phyloP scores from a whole-genome alignment of 1,140 invertebrate species.

The Bombyx mandarina region DNA sequence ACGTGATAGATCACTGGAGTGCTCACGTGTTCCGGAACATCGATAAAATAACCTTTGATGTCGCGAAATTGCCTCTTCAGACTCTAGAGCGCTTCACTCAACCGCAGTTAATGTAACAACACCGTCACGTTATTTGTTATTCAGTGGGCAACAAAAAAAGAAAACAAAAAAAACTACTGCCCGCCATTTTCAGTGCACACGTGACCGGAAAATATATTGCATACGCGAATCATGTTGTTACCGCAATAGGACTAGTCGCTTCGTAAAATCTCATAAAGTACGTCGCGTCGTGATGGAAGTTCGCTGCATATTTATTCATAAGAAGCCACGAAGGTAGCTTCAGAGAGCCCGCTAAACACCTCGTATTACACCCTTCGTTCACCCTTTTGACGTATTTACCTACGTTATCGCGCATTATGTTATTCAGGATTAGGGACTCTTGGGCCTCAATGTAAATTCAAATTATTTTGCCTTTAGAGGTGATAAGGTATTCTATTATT shows the following conservation, averaged over 20 bases:
- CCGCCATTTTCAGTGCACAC: conserved; percentile 41
- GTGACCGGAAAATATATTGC: conserved; percentile 28
- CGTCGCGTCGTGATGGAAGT: conserved; percentile 7
- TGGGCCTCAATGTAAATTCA: conserved; percentile 14
- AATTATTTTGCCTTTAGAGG: conserved; percentile 18
- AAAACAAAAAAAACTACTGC: conserved; percentile 15
- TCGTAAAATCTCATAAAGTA: not conserved
- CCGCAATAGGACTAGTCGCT: not conserved
- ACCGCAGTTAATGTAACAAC: not conserved
- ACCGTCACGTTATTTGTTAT: conserved; percentile 23
- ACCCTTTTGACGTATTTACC: conserved; percentile 18
- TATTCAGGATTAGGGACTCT: conserved; percentile 20
- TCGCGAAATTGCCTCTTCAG: not conserved
- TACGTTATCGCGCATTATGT: conserved; percentile 17
- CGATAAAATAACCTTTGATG: conserved; percentile 17
- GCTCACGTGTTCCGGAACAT: conserved; percentile 6
- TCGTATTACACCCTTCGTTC: conserved; percentile 17
- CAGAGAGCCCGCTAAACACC: conserved; percentile 14
- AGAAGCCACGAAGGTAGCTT: conserved; percentile 8
- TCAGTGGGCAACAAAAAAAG: conserved; percentile 25
- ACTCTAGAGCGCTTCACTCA: not conserved
- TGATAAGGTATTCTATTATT: conserved; percentile 7
- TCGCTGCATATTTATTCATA: conserved; percentile 19
- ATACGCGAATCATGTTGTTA: conserved; percentile 16
- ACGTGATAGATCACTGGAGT: conserved; percentile 16